Percentiles rank a stretch among this genome's conserved stretches.
phyloP scores from a whole-genome alignment of 2,113 vertebrate genomes.

The Atrichornis clamosus region DNA sequence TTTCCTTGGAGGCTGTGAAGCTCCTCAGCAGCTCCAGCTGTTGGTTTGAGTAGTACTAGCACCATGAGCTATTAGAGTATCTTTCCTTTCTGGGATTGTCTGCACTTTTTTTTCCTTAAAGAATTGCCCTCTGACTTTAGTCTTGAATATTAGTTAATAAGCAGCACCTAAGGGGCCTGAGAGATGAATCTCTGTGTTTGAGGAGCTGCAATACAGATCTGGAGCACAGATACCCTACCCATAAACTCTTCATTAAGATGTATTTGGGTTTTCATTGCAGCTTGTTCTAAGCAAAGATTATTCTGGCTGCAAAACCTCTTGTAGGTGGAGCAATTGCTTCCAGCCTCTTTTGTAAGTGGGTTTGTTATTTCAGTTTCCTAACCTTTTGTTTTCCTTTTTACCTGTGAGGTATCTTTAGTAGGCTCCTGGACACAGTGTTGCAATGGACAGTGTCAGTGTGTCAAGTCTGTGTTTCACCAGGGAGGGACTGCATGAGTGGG shows the following conservation, averaged over 20 bases:
- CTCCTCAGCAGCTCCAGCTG: background rate
- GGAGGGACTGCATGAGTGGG: background rate
- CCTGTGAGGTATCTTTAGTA: background rate
- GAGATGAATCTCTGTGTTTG: background rate
- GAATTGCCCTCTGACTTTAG: background rate
- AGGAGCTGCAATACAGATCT: background rate
- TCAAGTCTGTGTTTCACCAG: background rate
- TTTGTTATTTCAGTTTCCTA: background rate
- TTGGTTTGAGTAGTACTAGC: background rate
- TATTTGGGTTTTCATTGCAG: background rate
- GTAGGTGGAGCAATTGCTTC: background rate
- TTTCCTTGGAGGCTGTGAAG: background rate
- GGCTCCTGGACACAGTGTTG: background rate
- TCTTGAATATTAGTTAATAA: background rate
- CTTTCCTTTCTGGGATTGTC: background rate
- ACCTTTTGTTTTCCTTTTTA: background rate
- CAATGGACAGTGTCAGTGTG: background rate
- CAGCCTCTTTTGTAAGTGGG: background rate
- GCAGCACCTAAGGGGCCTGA: background rate
- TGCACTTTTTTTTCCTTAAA: background rate
- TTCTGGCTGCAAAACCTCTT: background rate
- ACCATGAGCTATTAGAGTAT: background rate
- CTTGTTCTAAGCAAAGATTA: background rate
- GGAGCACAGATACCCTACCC: background rate
- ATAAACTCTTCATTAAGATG: background rate